Conservation (phyloP, 2,113 vertebrate species). For the Python bivittatus region DNA sequence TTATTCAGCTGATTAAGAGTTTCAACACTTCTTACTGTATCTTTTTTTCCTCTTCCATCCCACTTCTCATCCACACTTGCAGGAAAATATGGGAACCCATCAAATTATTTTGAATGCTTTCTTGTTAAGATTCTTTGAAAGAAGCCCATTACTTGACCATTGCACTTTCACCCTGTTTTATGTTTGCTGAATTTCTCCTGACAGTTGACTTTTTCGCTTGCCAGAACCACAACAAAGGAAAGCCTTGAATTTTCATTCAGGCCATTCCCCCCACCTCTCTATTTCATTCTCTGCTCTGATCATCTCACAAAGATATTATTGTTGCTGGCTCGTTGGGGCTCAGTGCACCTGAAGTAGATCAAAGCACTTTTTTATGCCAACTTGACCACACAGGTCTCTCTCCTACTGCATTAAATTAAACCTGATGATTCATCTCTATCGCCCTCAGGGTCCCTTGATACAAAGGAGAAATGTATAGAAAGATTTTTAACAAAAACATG, state of each 20-base stretch:
- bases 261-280: slow-evolving; percentile 57
- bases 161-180: slow-evolving; percentile 67
- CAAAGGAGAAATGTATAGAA: slow-evolving; percentile 26
- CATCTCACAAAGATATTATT: slow-evolving; percentile 80
- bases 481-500: slow-evolving; percentile 69
- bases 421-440: slow-evolving; percentile 74
- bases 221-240: slow-evolving; percentile 80
- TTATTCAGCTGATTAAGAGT: background rate
- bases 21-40: slow-evolving; percentile 26
- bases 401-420: slow-evolving; percentile 76
- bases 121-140: slow-evolving; percentile 61
- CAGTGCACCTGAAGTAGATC: slow-evolving; percentile 78
- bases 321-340: slow-evolving; percentile 67
- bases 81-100: slow-evolving; percentile 35
- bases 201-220: slow-evolving; percentile 72
- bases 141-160: slow-evolving; percentile 46
- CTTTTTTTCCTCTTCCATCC: background rate
- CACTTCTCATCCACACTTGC: slow-evolving; percentile 1
- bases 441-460: slow-evolving; percentile 71
- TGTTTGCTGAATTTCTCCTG: slow-evolving; percentile 72
- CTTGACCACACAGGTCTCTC: slow-evolving; percentile 76
- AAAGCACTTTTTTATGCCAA: slow-evolving; percentile 71
- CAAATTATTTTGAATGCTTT: slow-evolving; percentile 64
- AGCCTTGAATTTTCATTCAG: slow-evolving; percentile 74
- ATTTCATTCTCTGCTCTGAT: slow-evolving; percentile 58